Evolutionary conservation across 2,113 vertebrate species (phyloP).

Genomic region (Phasianus colchicus): DNA sequence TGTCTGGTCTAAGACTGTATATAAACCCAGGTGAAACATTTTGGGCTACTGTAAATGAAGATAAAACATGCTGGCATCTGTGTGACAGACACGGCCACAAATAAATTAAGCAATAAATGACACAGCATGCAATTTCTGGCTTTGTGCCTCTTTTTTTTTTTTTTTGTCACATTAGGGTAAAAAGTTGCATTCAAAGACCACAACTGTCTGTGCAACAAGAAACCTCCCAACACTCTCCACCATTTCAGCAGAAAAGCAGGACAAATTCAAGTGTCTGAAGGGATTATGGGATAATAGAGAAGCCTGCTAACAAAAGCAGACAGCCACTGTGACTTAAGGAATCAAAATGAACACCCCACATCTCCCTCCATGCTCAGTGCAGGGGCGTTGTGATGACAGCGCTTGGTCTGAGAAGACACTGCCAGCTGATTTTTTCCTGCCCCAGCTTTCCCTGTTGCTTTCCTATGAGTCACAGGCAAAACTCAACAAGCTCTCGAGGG

Average conservation of each 20-base stretch:
- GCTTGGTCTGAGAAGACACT: not conserved
- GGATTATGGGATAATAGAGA: conserved; percentile 27
- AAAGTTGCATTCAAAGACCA: conserved; percentile 57
- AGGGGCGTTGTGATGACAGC: not conserved
- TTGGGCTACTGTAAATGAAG: conserved; percentile 57
- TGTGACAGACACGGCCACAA: conserved; percentile 67
- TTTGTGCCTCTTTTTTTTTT: conserved; percentile 40
- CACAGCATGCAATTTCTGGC: conserved; percentile 64
- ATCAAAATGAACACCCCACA: not conserved
- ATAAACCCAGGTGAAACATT: conserved; percentile 61
- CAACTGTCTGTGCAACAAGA: conserved; percentile 33
- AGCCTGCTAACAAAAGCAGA: conserved; percentile 50
- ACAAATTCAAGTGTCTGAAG: conserved; percentile 42
- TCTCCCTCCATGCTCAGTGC: not conserved
- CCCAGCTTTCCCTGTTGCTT: not conserved
- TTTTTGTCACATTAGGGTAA: conserved; percentile 62
- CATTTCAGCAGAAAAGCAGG: conserved; percentile 28
- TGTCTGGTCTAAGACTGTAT: not conserved
- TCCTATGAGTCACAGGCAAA: not conserved
- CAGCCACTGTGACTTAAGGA: not conserved
- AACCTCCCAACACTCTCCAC: conserved; percentile 14
- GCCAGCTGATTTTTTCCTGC: not conserved
- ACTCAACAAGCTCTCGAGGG: not conserved
- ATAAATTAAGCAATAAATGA: conserved; percentile 71
- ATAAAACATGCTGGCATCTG: conserved; percentile 66